Percentiles rank a stretch among this genome's conserved stretches.
phyloP scores from a whole-genome alignment of 2,797 vertebrate genomes.

The Cygnus olor region DNA sequence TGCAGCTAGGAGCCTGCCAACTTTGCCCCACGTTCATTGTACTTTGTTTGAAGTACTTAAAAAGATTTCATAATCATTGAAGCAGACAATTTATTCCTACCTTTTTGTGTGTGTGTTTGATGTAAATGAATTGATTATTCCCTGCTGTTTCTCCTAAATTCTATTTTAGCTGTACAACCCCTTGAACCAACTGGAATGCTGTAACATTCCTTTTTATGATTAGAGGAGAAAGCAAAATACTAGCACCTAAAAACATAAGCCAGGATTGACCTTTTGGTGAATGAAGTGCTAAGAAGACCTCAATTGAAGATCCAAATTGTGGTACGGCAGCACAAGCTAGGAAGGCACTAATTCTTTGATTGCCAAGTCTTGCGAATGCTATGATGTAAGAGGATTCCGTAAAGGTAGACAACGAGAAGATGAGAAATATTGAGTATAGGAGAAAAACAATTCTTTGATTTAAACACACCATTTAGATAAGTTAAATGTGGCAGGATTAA shows the following conservation, averaged over 20 bases:
- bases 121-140: slow-evolving; percentile 31
- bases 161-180: slow-evolving; percentile 23
- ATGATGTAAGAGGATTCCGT: not conserved
- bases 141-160: slow-evolving; percentile 49
- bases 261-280: slow-evolving; percentile 49
- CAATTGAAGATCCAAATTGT: not conserved
- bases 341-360: slow-evolving; percentile 7
- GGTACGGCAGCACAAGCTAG: not conserved
- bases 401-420: not conserved
- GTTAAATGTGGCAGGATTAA: not conserved
- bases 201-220: not conserved
- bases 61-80: slow-evolving; percentile 54
- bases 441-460: not conserved
- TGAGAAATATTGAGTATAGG: not conserved
- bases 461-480: not conserved
- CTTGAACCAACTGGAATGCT: slow-evolving; percentile 19
- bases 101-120: slow-evolving; percentile 17
- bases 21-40: slow-evolving; percentile 59
- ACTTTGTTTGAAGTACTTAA: slow-evolving; percentile 69
- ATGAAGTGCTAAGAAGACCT: slow-evolving; percentile 32
- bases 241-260: slow-evolving; percentile 19
- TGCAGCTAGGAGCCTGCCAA: slow-evolving; percentile 73
- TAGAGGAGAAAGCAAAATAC: slow-evolving; percentile 2
- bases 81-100: slow-evolving; percentile 54
- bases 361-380: not conserved